Conservation (phyloP, 2,797 vertebrate species). For the Rhinichthys osculus region DNA sequence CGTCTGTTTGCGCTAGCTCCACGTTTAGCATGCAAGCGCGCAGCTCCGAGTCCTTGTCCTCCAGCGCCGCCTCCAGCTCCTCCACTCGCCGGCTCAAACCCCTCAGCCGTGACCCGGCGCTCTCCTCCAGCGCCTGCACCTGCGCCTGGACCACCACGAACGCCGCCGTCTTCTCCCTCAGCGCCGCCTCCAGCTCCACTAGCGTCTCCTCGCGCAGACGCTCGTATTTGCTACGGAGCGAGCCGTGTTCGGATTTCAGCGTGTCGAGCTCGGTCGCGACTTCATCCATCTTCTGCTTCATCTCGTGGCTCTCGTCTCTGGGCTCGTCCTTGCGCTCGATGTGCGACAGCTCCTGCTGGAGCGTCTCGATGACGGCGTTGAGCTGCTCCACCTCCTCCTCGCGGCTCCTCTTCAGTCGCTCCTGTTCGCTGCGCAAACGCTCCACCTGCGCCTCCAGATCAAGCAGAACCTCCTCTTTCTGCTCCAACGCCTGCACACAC, state of each 20-base stretch:
- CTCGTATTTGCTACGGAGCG: slow-evolving; percentile 69
- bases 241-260: slow-evolving; percentile 75
- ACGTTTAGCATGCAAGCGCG: slow-evolving; percentile 74
- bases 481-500: slow-evolving; percentile 80
- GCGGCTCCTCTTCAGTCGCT: slow-evolving; percentile 82
- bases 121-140: slow-evolving; percentile 77
- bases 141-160: slow-evolving; percentile 77
- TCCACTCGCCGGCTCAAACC: slow-evolving; percentile 74
- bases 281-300: slow-evolving; percentile 78
- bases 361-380: slow-evolving; percentile 92
- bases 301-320: slow-evolving; percentile 68
- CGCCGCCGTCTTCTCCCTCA: slow-evolving; percentile 73
- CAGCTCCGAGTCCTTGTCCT: slow-evolving; percentile 83
- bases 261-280: slow-evolving; percentile 78
- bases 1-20: slow-evolving; percentile 76
- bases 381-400: slow-evolving; percentile 91
- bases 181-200: slow-evolving; percentile 67
- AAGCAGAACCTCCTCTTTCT: slow-evolving; percentile 83
- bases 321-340: slow-evolving; percentile 81
- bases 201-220: slow-evolving; percentile 68
- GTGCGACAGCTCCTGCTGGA: slow-evolving; percentile 89
- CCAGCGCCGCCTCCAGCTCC: slow-evolving; percentile 78
- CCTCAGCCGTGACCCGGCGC: slow-evolving; percentile 68
- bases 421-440: slow-evolving; percentile 88
- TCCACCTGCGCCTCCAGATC: slow-evolving; percentile 90